These are phyloP conservation scores for Avahi laniger DNA, from an alignment of 2,797 vertebrate genomes.

Conservation along the genomic window DNA sequence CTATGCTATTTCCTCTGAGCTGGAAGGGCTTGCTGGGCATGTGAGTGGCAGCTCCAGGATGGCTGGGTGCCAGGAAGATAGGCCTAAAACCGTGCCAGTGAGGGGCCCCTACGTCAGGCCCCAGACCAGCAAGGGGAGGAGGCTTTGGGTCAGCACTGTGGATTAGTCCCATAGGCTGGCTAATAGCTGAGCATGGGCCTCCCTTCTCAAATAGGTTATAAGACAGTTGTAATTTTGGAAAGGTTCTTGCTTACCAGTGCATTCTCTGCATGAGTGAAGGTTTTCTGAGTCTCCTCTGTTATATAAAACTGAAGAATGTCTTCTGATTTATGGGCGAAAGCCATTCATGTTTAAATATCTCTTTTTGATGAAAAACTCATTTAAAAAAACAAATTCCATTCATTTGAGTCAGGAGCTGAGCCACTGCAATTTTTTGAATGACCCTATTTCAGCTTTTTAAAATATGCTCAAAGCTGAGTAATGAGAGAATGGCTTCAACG, in stretches of 20 bases:
- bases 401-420: not conserved
- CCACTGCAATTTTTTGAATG: not conserved
- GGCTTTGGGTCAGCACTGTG: not conserved
- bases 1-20: not conserved
- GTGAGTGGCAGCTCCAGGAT: not conserved
- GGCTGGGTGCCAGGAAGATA: not conserved
- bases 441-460: not conserved
- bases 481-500: not conserved
- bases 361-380: not conserved
- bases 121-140: not conserved
- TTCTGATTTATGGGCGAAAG: slow-evolving; percentile 25
- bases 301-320: not conserved
- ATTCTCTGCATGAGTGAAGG: not conserved
- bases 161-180: not conserved
- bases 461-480: not conserved
- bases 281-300: not conserved
- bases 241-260: not conserved
- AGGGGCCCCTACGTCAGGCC: not conserved
- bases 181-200: not conserved
- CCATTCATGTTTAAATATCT: slow-evolving; percentile 44
- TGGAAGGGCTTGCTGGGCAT: not conserved
- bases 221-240: not conserved
- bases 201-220: not conserved
- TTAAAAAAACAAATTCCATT: not conserved
- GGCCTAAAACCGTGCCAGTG: not conserved